phyloP scores from a whole-genome alignment of 2,888 invertebrate genomes.

The Limenitis camilla region DNA sequence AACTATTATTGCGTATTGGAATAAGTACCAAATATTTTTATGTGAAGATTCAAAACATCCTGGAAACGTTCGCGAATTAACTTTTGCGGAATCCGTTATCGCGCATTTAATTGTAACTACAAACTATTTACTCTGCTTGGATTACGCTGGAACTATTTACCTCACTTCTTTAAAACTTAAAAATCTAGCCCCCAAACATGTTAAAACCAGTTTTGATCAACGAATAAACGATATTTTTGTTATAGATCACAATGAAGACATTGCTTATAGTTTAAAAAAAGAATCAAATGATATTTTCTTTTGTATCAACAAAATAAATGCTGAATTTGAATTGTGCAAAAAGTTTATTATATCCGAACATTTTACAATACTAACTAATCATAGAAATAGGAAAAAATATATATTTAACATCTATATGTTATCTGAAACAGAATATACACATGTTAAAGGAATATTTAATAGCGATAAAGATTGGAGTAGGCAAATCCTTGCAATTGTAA shows the following conservation, averaged over 20 bases:
- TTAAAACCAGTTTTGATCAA: constrained; percentile 38
- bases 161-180: constrained; percentile 47
- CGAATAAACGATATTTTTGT: constrained; percentile 34
- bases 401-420: constrained; percentile 8
- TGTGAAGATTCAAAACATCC: constrained; percentile 38
- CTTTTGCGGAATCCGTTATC: constrained; percentile 43
- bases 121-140: constrained; percentile 48
- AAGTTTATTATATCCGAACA: constrained; percentile 8
- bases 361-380: not conserved
- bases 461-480: not conserved
- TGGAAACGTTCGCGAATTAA: constrained; percentile 29
- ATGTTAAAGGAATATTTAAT: constrained; percentile 15
- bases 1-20: constrained; percentile 46
- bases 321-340: constrained; percentile 36
- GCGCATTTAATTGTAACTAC: constrained; percentile 35
- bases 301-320: constrained; percentile 36
- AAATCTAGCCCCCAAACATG: constrained; percentile 37
- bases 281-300: constrained; percentile 35
- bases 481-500: constrained; percentile 25
- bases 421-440: constrained; percentile 8
- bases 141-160: constrained; percentile 42
- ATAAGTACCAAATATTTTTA: constrained; percentile 57
- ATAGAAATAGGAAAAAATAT: constrained; percentile 3
- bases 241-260: constrained; percentile 27
- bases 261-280: constrained; percentile 38